phyloP scores from a whole-genome alignment of 2,113 vertebrate species.

The Numida meleagris region DNA sequence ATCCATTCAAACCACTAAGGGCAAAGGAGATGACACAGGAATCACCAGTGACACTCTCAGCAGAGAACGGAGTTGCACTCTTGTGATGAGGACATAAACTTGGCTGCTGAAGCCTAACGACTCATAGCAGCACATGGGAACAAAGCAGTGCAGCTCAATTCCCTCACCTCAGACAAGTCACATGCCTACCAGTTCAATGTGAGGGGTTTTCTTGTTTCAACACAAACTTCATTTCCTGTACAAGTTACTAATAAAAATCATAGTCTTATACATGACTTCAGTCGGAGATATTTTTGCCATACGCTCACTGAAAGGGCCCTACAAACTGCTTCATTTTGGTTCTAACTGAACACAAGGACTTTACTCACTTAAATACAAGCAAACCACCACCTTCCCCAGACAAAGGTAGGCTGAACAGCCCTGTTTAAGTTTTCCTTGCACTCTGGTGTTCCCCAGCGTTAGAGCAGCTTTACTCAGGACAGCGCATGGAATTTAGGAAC shows the following conservation, averaged over 20 bases:
- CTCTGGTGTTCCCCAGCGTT: neutral
- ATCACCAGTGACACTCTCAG: neutral
- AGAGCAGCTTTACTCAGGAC: neutral
- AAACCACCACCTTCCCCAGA: neutral
- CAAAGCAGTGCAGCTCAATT: neutral
- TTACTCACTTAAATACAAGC: neutral
- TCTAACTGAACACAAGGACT: neutral
- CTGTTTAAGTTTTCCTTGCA: neutral
- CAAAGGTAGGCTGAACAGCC: neutral
- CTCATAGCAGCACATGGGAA: neutral
- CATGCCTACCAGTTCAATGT: neutral
- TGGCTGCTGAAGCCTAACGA: neutral
- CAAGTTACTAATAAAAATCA: neutral
- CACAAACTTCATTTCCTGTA: neutral
- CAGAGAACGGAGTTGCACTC: neutral
- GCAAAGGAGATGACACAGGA: neutral
- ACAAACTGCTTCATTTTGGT: neutral
- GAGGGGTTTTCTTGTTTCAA: neutral
- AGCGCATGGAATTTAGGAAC: neutral
- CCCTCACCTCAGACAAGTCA: neutral
- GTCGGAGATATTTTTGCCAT: neutral
- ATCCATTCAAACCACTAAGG: neutral
- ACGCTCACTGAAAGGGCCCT: neutral
- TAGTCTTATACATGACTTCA: neutral
- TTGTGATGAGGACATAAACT: neutral